Evolutionary conservation across 1,140 invertebrate genomes (phyloP).

Genomic region (Acromyrmex heyeri): DNA sequence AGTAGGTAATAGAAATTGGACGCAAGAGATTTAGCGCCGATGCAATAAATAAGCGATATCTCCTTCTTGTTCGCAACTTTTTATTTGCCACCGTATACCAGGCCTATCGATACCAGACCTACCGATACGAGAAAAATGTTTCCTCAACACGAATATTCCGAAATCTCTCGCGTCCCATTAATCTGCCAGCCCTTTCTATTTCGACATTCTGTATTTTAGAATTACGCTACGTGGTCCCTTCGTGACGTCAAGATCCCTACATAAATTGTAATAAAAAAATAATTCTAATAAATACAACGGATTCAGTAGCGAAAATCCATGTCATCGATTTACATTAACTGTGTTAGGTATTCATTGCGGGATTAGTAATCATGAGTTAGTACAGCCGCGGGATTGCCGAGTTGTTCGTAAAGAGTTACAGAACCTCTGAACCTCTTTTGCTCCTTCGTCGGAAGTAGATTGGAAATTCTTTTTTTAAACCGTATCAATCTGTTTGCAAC

Average conservation of each 20-base stretch:
- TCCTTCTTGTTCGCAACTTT: neutral
- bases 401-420: neutral
- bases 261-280: constrained; percentile 24
- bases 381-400: neutral
- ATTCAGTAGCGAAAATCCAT: neutral
- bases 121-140: constrained; percentile 29
- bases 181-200: neutral
- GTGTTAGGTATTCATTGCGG: constrained; percentile 17
- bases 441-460: neutral
- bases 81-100: neutral
- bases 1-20: neutral
- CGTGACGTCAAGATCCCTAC: neutral
- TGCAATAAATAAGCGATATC: neutral
- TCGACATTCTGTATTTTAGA: neutral
- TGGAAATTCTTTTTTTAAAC: constrained; percentile 21
- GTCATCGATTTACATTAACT: constrained; percentile 12
- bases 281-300: neutral
- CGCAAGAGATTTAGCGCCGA: neutral
- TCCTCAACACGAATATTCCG: neutral
- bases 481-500: constrained; percentile 16
- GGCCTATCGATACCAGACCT: neutral
- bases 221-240: neutral
- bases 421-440: neutral
- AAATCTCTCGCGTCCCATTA: constrained; percentile 17
- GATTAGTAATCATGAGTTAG: constrained; percentile 24